Base-by-base conservation (phyloP, 2,888 invertebrate genomes). In the Cephus spinipes region DNA sequence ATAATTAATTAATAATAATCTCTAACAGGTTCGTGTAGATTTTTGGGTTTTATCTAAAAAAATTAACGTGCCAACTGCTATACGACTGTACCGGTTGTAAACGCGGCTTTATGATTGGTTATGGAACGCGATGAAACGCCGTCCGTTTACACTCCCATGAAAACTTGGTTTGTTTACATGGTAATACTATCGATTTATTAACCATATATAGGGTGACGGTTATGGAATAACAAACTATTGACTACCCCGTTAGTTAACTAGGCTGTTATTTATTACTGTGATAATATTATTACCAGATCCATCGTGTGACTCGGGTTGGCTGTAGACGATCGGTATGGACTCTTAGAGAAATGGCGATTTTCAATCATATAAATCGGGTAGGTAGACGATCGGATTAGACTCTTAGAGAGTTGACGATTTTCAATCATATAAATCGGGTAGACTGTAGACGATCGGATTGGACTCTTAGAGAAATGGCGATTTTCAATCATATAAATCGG, bases 301-400 rank as follows among this genome's bases (percentile, higher is more conserved):
- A 2, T 55, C 55, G 0, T 9, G 23, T 2, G 23, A 9, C 23
- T 23, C 55, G 23, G 0, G 55, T 9, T 1, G 55, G 23, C 0
- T 6, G 1, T 9, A 1, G 11, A 69, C 73, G 75, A 71, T 77
- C 79, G 79, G 77, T 76, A 81, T 77, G 73, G 80, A 32, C 69
- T 79, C 34, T 71, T 32, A 31, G 40, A 12, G 11, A 31, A 1
- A 0, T 32, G 68, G 9, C 71, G 35, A 71, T 76, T 83, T 31
- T 31, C 31, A 31, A 2, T 40, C 40, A 0, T 6, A 6, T 6
- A 40, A 6, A 40, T 23, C 40, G 23, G 1, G 40, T 6, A 4
- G 40, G 0, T 2, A 2, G 12, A 69, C 69, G 77, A 74, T 77
- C 79, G 79, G 77, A 77, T 80, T 77, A 69, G 79, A 32, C 69